A percentile compares a stretch with the other conserved stretches of the same genome.
Conservation (phyloP, 1,140 invertebrate species). For the Drosophila sechellia region DNA sequence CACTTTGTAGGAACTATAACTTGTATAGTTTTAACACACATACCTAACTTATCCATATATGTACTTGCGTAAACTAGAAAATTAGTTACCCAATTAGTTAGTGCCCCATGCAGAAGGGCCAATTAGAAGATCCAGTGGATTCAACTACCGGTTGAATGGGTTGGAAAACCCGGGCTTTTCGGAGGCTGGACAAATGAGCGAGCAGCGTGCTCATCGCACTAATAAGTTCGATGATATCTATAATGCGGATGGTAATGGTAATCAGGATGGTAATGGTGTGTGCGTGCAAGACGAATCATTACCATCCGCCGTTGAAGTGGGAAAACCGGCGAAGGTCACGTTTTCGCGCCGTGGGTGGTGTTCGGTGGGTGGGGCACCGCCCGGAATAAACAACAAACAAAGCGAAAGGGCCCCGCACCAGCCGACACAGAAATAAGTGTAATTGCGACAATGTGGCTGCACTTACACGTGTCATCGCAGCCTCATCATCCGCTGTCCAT, state of each 20-base stretch:
- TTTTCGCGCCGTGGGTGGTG: constrained; percentile 78
- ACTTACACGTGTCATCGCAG: constrained; percentile 80
- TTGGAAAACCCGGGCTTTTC: neutral
- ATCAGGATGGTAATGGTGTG: neutral
- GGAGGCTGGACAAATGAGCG: constrained; percentile 37
- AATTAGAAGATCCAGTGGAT: too few relatives aligned
- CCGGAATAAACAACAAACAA: constrained; percentile 79
- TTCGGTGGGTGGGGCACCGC: constrained; percentile 21
- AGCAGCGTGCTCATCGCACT: constrained; percentile 59
- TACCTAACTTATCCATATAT: too few relatives aligned
- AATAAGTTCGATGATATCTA: constrained; percentile 59
- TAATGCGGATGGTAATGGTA: constrained; percentile 7
- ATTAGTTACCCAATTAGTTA: too few relatives aligned
- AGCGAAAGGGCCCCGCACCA: constrained; percentile 38
- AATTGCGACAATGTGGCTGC: constrained; percentile 82
- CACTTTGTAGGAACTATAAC: neutral
- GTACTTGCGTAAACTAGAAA: too few relatives aligned
- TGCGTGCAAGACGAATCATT: constrained; percentile 62
- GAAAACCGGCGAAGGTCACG: constrained; percentile 72
- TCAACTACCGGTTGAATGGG: neutral
- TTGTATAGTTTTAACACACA: too few relatives aligned
- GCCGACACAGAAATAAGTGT: constrained; percentile 47
- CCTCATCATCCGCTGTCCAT: constrained; percentile 33
- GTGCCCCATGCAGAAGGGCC: too few relatives aligned
- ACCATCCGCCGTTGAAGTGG: constrained; percentile 33